Percentiles rank a stretch among this genome's conserved stretches.
Conservation (phyloP, 2,888 invertebrate species). For the Stenoptilia bipunctidactyla region DNA sequence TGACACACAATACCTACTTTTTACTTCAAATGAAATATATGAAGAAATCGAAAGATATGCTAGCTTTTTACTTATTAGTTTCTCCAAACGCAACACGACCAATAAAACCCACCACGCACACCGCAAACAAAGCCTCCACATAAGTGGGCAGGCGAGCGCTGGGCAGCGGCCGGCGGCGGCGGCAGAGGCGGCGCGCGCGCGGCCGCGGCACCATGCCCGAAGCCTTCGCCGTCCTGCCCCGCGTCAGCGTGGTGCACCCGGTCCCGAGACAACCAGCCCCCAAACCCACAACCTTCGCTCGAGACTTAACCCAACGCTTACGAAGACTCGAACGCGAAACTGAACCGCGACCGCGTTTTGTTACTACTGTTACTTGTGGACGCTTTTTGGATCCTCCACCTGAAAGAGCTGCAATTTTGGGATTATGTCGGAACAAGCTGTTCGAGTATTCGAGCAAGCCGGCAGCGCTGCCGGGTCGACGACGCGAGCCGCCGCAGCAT, state of each 20-base stretch:
- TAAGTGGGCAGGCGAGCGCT: constrained; percentile 13
- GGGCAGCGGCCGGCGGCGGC: constrained; percentile 10
- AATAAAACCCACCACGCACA: no score
- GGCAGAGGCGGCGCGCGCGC: not conserved
- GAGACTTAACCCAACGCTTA: constrained; percentile 22
- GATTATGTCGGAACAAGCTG: constrained; percentile 47
- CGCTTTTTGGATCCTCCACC: constrained; percentile 84
- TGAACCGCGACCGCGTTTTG: constrained; percentile 73
- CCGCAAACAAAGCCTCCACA: no score
- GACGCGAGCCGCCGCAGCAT: constrained; percentile 6
- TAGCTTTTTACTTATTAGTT: no score
- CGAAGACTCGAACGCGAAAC: constrained; percentile 31
- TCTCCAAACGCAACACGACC: no score
- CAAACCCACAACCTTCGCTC: constrained; percentile 13
- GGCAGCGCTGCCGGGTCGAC: constrained; percentile 15
- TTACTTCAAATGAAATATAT: no score
- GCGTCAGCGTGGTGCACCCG: constrained; percentile 4
- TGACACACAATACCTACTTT: no score
- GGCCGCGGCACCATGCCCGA: constrained; percentile 2
- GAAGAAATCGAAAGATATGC: no score
- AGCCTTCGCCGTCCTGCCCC: constrained; percentile 1
- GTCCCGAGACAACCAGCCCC: constrained; percentile 12
- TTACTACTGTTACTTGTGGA: constrained; percentile 85
- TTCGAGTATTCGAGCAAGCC: constrained; percentile 73
- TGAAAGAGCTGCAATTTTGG: constrained; percentile 76